These are phyloP conservation scores for Loripinus fragilis DNA, from an alignment of 2,888 invertebrate genomes.

Conservation along the genomic window DNA sequence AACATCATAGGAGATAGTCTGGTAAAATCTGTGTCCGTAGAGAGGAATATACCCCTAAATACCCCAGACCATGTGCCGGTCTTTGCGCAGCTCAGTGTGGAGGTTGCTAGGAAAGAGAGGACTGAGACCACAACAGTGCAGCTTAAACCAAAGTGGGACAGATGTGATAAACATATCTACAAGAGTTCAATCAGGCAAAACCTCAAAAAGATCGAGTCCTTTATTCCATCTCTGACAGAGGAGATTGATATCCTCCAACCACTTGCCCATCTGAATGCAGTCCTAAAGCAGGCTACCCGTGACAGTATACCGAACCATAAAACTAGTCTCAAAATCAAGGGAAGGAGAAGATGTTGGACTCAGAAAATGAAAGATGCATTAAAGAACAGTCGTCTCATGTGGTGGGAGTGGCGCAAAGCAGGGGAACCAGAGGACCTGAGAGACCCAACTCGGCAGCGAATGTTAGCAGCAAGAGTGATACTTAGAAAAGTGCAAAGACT, in stretches of 20 bases:
- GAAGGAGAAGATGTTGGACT: no score
- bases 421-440: no score
- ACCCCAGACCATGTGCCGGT: conserved; percentile 8
- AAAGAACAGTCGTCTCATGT: no score
- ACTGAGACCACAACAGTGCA: not conserved
- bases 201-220: not conserved
- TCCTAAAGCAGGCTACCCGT: not conserved
- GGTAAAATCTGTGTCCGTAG: not conserved
- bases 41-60: not conserved
- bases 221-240: not conserved
- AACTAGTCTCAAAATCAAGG: no score
- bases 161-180: not conserved
- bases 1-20: not conserved
- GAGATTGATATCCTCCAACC: not conserved
- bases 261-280: not conserved
- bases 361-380: no score
- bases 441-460: no score
- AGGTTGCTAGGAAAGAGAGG: not conserved
- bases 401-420: no score
- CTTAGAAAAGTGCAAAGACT: no score
- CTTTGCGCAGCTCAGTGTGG: not conserved
- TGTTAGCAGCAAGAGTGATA: no score
- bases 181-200: not conserved
- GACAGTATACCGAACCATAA: not conserved
- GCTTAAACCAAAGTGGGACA: conserved; percentile 5